Percentiles rank a stretch among this genome's conserved stretches.
Conservation (phyloP, 2,113 vertebrate genomes). For the Colinus virginianus region DNA sequence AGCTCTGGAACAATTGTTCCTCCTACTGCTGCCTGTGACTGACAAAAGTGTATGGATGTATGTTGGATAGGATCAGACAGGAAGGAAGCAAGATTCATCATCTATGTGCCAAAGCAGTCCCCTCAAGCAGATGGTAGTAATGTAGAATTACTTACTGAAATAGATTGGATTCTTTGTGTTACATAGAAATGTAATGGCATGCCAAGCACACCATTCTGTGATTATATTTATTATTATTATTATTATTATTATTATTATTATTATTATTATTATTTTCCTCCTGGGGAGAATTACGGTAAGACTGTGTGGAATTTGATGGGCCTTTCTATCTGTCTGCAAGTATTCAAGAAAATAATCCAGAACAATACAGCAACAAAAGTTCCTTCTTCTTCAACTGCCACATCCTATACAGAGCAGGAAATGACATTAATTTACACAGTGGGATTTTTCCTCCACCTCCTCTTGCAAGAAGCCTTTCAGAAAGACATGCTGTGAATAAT, state of each 20-base stretch:
- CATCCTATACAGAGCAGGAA: not conserved
- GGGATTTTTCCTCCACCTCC: not conserved
- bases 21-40: not conserved
- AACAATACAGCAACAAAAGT: not conserved
- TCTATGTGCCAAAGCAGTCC: not conserved
- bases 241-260: no score
- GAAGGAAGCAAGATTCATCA: not conserved
- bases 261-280: not conserved
- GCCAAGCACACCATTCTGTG: no score
- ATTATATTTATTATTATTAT: no score
- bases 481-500: not conserved
- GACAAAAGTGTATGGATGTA: not conserved
- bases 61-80: not conserved
- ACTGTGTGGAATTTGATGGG: accelerated
- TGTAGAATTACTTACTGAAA: not conserved
- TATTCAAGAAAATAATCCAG: not conserved
- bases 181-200: not conserved
- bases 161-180: not conserved
- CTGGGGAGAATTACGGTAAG: not conserved
- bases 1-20: not conserved
- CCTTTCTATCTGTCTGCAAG: not conserved
- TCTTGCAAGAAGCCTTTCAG: not conserved
- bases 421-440: not conserved
- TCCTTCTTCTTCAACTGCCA: not conserved
- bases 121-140: not conserved